Conservation (phyloP, 2,797 vertebrate species). For the Typhlichthys subterraneus region DNA sequence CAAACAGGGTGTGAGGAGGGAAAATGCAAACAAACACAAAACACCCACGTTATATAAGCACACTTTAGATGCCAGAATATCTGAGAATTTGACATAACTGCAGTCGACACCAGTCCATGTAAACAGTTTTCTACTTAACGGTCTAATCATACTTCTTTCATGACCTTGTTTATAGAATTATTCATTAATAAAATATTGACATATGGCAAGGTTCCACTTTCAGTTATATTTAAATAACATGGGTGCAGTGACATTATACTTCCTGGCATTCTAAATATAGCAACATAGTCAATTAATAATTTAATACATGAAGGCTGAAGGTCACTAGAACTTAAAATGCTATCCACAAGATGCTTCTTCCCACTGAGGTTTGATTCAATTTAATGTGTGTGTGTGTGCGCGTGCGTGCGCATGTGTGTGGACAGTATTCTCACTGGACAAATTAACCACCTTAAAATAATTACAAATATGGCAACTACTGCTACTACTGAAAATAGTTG, state of each 20-base stretch:
- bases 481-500: conserved; percentile 29
- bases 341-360: conserved; percentile 43
- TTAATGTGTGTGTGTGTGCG: neutral
- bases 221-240: conserved; percentile 38
- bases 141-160: neutral
- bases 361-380: conserved; percentile 26
- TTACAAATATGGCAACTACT: conserved; percentile 18
- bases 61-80: conserved; percentile 1
- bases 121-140: too few species aligned
- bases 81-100: conserved; percentile 19
- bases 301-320: conserved; percentile 64
- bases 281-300: conserved; percentile 71
- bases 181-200: conserved; percentile 35
- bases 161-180: conserved; percentile 12
- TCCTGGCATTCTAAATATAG: conserved; percentile 69
- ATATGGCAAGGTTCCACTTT: conserved; percentile 37
- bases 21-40: conserved; percentile 8
- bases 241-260: conserved; percentile 59
- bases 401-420: too few species aligned
- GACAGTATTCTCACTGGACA: neutral
- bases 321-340: conserved; percentile 57
- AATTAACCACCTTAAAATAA: conserved; percentile 21
- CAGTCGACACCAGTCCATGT: too few species aligned
- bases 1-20: conserved; percentile 1
- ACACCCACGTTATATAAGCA: conserved; percentile 17